phyloP scores from a whole-genome alignment of 2,797 vertebrate species.

The Capromys pilorides region DNA sequence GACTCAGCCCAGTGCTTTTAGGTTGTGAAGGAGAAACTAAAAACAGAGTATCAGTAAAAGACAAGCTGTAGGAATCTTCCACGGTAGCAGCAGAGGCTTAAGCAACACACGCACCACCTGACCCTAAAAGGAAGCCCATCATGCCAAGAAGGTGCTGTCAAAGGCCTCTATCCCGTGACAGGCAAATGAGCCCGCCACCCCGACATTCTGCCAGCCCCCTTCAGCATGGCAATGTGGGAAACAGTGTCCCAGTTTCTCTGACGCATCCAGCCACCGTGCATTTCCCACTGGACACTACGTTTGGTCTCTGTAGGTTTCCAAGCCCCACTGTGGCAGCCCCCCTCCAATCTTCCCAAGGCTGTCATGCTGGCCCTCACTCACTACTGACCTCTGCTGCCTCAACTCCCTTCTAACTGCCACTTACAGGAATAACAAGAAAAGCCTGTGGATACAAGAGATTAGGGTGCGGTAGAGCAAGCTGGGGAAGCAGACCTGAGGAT shows the following conservation, averaged over 20 bases:
- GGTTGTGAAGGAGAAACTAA: neutral
- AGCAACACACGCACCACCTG: too few species aligned
- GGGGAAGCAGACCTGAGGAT: neutral
- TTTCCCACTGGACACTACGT: neutral
- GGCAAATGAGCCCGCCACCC: neutral
- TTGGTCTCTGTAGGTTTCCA: neutral
- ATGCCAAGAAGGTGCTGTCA: too few species aligned
- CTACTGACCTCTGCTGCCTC: neutral
- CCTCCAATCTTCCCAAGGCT: neutral
- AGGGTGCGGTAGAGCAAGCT: neutral
- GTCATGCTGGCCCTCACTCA: neutral
- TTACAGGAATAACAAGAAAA: neutral
- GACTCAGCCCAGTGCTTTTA: too few species aligned
- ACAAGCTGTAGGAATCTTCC: neutral
- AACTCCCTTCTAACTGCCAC: neutral
- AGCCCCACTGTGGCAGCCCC: neutral
- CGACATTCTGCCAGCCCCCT: rapidly evolving
- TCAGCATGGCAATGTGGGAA: too few species aligned
- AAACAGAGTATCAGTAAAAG: neutral
- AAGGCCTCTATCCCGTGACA: too few species aligned
- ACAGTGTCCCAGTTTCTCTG: neutral
- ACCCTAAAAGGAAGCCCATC: neutral
- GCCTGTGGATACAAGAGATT: neutral
- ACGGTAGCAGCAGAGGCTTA: neutral
- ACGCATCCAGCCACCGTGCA: neutral